Evolutionary conservation across 2,797 vertebrate species (phyloP), one percentile per base, ranked within the genome.

Genomic region (Falco rusticolus): DNA sequence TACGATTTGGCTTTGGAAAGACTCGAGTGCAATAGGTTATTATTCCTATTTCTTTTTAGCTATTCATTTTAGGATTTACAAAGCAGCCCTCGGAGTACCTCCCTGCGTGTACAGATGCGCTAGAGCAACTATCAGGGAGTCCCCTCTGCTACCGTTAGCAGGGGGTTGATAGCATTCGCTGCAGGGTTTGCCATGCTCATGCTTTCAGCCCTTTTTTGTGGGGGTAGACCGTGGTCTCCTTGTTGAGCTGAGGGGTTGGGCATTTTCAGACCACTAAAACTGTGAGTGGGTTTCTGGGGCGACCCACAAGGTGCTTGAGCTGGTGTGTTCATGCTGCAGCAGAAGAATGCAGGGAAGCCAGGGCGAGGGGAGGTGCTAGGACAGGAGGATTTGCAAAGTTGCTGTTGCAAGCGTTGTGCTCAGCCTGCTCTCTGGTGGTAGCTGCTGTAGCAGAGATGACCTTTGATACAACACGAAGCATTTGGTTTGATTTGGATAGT

Each of bases 361-460:
- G 75, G 81, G 50, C 2, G 3, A 95, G 84, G 94, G 84, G 93
- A 85, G 89, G 90, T 87, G 91, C 89, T 82, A 90, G 76, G 81
- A 61, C 31, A 31, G 84, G 92, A 95, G 93, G 57, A 60, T 93
- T 96, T 85, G 75, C 57, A 57, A 70, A 80, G 90, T 81, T 89
- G 81, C 77, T 89, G 74, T 56, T 91, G 81, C 65, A 50, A 91
- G 87, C 6, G 0, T 92, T 68, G 94, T 89, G 94, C 89, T 86
- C 95, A 96, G 93, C 93, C 96, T 96, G 95, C 96, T 97, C 96
- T 94, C 97, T 97, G 95, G 95, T 85, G 97, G 97, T 89, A 39
- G 94, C 87, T 86, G 90, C 77, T 85, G 77, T 51, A 88, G 92
- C 86, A 71, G 77, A 77, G 86, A 93, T 81, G 86, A 89, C 96